Evolutionary conservation across 1,140 invertebrate genomes (phyloP).

Genomic region (Sesamia nonagrioides): DNA sequence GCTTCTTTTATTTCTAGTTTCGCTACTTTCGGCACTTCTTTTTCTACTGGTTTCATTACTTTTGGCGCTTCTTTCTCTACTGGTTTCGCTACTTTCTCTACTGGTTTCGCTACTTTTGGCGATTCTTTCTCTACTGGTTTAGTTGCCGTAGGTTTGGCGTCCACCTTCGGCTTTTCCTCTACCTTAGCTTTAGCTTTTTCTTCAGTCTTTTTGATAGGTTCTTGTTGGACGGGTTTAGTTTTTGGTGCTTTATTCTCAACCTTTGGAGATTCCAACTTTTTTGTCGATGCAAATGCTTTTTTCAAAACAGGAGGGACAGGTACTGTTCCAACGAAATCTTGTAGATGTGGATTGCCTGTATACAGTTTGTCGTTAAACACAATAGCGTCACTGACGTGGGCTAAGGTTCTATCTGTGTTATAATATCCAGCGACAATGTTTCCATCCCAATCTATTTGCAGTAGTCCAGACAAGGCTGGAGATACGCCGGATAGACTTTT

Average conservation of each 20-base stretch:
- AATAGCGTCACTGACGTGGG: conserved; percentile 89
- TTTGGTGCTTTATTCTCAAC: conserved; percentile 40
- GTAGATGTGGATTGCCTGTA: conserved; percentile 89
- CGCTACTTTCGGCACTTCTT: conserved; percentile 2
- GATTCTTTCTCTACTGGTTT: conserved; percentile 6
- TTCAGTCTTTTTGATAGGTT: conserved; percentile 35
- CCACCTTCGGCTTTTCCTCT: conserved; percentile 72
- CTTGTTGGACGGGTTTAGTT: conserved; percentile 47
- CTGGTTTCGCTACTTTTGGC: neutral
- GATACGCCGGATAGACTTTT: conserved; percentile 64
- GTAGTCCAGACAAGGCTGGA: conserved; percentile 80
- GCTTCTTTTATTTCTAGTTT: neutral
- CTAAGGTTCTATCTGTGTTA: conserved; percentile 84
- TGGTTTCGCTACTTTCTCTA: neutral
- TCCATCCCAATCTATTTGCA: conserved; percentile 90
- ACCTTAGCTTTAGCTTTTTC: conserved; percentile 59
- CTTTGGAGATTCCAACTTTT: conserved; percentile 44
- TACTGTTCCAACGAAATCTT: conserved; percentile 89
- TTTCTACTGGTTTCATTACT: neutral
- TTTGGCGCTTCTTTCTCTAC: conserved; percentile 17
- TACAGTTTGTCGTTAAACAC: conserved; percentile 87
- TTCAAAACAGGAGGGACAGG: conserved; percentile 85
- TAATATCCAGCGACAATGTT: conserved; percentile 90
- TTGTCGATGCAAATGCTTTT: conserved; percentile 83
- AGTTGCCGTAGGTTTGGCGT: conserved; percentile 39